Conservation (phyloP, 2,888 invertebrate genomes). For the Balanococcus diminutus region DNA sequence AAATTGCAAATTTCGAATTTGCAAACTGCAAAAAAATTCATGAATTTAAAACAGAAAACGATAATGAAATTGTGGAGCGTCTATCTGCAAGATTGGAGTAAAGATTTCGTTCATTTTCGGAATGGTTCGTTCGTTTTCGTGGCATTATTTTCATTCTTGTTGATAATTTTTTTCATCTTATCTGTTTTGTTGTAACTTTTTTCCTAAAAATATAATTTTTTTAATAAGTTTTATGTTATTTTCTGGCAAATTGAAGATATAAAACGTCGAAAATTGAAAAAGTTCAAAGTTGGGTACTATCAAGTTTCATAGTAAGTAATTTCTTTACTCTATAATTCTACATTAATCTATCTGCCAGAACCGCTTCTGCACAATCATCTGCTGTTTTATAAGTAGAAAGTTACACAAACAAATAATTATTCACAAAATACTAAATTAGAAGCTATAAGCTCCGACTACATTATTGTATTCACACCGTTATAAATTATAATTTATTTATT, state of each 20-base stretch:
- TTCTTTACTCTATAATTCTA: too few species aligned
- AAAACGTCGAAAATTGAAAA: neutral
- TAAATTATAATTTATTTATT: neutral
- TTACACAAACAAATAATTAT: too few species aligned
- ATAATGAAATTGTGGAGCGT: neutral
- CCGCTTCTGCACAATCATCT: too few species aligned
- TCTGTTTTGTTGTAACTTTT: neutral
- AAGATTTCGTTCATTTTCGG: neutral
- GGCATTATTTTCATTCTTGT: neutral
- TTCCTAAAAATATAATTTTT: too few species aligned
- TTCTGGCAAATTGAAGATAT: too few species aligned
- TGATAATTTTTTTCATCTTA: neutral
- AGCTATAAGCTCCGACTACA: too few species aligned
- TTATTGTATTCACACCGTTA: too few species aligned
- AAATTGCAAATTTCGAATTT: too few species aligned
- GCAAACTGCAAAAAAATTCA: neutral
- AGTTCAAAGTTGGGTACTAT: neutral
- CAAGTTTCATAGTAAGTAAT: constrained; percentile 8
- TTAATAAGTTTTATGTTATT: too few species aligned
- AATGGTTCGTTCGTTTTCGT: neutral
- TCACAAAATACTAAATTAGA: too few species aligned
- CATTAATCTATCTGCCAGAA: too few species aligned
- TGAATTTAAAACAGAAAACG: neutral
- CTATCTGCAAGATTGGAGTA: neutral
- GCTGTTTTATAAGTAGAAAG: too few species aligned